Evolutionary conservation across 2,797 vertebrate genomes (phyloP), one percentile per base, ranked within the genome.

Genomic region (Pelobates cultripes): DNA sequence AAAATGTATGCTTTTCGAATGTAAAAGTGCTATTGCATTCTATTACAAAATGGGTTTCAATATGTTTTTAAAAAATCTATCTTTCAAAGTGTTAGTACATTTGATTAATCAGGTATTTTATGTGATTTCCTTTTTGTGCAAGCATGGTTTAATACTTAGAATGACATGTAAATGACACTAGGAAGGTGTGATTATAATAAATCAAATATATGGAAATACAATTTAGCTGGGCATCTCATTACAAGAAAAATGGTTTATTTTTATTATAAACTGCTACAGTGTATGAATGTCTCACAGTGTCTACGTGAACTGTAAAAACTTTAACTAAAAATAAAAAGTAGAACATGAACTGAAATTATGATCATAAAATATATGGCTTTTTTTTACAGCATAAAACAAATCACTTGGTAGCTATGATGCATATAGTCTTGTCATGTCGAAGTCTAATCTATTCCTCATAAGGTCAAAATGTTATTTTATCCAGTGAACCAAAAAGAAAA

Each of bases 371-470:
- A 66, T 66, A 66, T 7, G 14, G 63, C 82, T 72, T 74, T 70
- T 85, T 14, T 68, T 68, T 68, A 43, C 66, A 68, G 17, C 40
- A 4, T 3, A 68, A 68, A 42, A 68, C 66, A 68, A 68, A 68
- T 68, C 40, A 68, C 41, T 68, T 42, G 66, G 40, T 41, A 7
- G 66, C 66, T 41, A 42, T 41, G n/a, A 68, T 68, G 41, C 40
- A 13, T 43, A 43, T 68, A 42, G 2, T 15, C 55, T 14, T 57
- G 55, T 57, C 55, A 57, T 57, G 9, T 57, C 8, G 9, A 12
- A 57, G 9, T 57, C 55, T 57, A 12, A 57, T 57, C 14, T 57
- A 12, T 57, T 57, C 4, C 8, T 12, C 55, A 57, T 12, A 57
- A 57, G 55, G 55, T 12, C 55, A 57, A 57, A 57, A 57, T 57